Evolutionary conservation across 2,888 invertebrate species (phyloP), one percentile per base, ranked within the genome.

Genomic region (Drosophila planitibia): DNA sequence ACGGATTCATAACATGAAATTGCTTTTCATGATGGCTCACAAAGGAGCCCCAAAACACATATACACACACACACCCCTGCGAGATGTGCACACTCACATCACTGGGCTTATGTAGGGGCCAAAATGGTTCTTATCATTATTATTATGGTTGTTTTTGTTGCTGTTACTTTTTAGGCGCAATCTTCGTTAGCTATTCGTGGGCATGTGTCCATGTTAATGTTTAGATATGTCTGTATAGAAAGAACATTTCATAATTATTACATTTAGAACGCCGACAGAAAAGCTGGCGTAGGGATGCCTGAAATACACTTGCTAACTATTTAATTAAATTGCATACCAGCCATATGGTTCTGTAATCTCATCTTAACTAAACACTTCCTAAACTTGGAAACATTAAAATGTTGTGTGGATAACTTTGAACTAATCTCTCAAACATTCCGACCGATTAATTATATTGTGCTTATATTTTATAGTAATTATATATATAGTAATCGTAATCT

Each of bases 1-100:
- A 81, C 85, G 87, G 76, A 89, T 78, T 90, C 87, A 90, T 83
- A 90, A 88, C 91, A 86, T 78, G 80, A 89, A 89, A 87, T 89
- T 85, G 83, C 91, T 87, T 91, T 91, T 85, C 79, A 87, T 80
- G 79, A 90, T 70, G 73, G 74, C 25, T 77, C 79, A 80, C 79
- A 82, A 79, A 67, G 76, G 49, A 60, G 37, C 60, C 66, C 70
- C 22, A 78, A 63, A 57, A 76, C 44, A 51, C 51, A 70, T 25
- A 62, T 44, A 72, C 62, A 82, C 60, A 61, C 49, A 53, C 60
- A 71, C 30, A 47, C 52, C 70, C 70, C 57, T 3, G 14, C 4
- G 6, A 64, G 35, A 49, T 37, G 33, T 66, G 54, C 47, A 55
- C 51, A 59, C 62, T 41, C 52, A 65, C 80, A 69, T 61, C 70